These are phyloP conservation scores for Cephalopterus ornatus DNA, from an alignment of 2,113 vertebrate genomes.

Conservation along the genomic window DNA sequence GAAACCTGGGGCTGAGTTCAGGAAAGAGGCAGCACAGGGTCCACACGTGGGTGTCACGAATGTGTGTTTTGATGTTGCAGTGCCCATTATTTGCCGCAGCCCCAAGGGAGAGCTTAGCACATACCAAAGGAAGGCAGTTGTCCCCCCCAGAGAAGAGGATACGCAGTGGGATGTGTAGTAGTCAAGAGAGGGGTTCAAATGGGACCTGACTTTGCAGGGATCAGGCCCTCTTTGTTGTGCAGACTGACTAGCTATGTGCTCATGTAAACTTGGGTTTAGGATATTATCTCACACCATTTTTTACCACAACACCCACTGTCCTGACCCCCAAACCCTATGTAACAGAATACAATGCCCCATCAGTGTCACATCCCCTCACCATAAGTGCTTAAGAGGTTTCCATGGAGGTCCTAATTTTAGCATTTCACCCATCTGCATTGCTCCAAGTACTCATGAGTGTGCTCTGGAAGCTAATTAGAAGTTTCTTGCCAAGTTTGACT, in stretches of 20 bases:
- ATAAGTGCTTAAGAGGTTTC: not conserved
- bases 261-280: not conserved
- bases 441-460: not conserved
- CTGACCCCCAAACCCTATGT: not conserved
- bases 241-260: not conserved
- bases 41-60: rapidly evolving
- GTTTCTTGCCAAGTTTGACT: not conserved
- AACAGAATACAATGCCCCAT: not conserved
- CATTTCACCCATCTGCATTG: not conserved
- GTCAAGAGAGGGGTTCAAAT: not conserved
- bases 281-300: not conserved
- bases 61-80: not conserved
- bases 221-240: not conserved
- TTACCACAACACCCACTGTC: not conserved
- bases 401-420: not conserved
- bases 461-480: not conserved
- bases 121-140: not conserved
- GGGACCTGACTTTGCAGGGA: not conserved
- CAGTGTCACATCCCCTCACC: not conserved
- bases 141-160: not conserved
- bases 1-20: not conserved
- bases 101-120: not conserved
- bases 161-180: not conserved
- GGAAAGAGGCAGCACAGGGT: not conserved
- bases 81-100: rapidly evolving